Base-by-base conservation (phyloP, 2,113 vertebrate genomes). In the Vulpes vulpes region DNA sequence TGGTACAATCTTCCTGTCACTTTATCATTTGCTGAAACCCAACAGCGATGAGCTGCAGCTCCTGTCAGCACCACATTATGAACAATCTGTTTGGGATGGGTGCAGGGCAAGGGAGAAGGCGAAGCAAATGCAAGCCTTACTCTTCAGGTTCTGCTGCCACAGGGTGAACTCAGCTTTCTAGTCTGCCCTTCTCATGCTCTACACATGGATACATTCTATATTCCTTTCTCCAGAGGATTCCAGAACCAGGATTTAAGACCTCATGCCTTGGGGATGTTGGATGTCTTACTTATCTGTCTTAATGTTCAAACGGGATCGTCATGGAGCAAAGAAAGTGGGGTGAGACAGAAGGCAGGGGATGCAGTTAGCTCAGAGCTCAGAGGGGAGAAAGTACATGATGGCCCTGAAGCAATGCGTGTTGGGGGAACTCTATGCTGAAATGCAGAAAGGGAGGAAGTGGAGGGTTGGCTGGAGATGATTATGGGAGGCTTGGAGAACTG, bases 1-100 rank as follows among this genome's bases (percentile, higher is more conserved):
- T 80, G 89, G 92, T 76, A 88, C 65, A 89, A 94, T 96, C 94
- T 97, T 95, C 83, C 59, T 92, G 59, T 96, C 92, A 95, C 49
- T 96, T 94, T 89, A 38, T 96, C 92, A 85, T 92, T 55, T 80
- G 59, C 86, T 53, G 87, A 88, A 96, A 71, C 59, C 80, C 95
- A 94, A 35, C 32, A 83, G 92, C 1, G 0, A 79, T 10, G 55
- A 96, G 74, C 32, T 17, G 78, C 27, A 38, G 57, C 7, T 96
- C 51, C 94, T 86, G 89, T 89, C 57, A 32, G 91, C 49, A 86
- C 62, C 69, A n/a, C 62, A 53, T 88, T 22, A 78, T 23, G 67
- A 91, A 74, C 92, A 22, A 19, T 73, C 87, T 96, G 17, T 8
- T 35, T 49, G 90, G 82, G 60, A 25, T 19, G 27, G 35, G 27